These are phyloP conservation scores for Chlorodrepanis virens DNA, from an alignment of 2,113 vertebrate genomes.

Conservation along the genomic window DNA sequence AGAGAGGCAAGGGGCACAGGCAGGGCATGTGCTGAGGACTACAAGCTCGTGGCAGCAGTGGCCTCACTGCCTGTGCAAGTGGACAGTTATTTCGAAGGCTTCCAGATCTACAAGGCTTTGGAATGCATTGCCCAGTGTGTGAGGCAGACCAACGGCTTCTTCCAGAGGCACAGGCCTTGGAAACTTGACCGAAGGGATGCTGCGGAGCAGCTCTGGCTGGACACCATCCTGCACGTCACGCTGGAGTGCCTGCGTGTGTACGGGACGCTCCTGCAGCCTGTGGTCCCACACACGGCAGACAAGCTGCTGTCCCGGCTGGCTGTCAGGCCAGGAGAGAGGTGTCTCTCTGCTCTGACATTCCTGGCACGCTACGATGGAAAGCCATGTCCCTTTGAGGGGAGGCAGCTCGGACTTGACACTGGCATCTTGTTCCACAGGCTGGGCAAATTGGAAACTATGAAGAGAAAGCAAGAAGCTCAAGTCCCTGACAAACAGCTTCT, in stretches of 20 bases:
- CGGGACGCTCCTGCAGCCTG: constrained; percentile 87
- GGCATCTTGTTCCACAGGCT: constrained; percentile 87
- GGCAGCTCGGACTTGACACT: constrained; percentile 79
- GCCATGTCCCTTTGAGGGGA: constrained; percentile 83
- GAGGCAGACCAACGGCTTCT: constrained; percentile 86
- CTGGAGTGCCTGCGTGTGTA: constrained; percentile 89
- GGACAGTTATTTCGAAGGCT: constrained; percentile 73
- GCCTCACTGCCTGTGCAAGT: constrained; percentile 75
- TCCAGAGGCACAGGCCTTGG: constrained; percentile 92
- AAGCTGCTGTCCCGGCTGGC: constrained; percentile 84
- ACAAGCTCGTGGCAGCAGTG: constrained; percentile 78
- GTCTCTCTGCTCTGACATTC: constrained; percentile 72
- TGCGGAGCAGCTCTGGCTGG: constrained; percentile 77
- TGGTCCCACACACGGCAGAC: constrained; percentile 79
- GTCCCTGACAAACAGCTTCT: not conserved
- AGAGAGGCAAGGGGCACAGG: not conserved
- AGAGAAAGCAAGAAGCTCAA: constrained; percentile 43
- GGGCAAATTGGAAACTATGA: constrained; percentile 48
- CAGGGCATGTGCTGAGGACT: constrained; percentile 77
- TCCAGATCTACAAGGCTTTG: constrained; percentile 88
- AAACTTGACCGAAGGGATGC: constrained; percentile 75
- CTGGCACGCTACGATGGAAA: constrained; percentile 74
- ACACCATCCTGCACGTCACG: constrained; percentile 85
- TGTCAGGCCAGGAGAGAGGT: constrained; percentile 74
- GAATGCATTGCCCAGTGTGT: constrained; percentile 83